Evolutionary conservation across 2,797 vertebrate genomes (phyloP).

Genomic region (Columba guinea): DNA sequence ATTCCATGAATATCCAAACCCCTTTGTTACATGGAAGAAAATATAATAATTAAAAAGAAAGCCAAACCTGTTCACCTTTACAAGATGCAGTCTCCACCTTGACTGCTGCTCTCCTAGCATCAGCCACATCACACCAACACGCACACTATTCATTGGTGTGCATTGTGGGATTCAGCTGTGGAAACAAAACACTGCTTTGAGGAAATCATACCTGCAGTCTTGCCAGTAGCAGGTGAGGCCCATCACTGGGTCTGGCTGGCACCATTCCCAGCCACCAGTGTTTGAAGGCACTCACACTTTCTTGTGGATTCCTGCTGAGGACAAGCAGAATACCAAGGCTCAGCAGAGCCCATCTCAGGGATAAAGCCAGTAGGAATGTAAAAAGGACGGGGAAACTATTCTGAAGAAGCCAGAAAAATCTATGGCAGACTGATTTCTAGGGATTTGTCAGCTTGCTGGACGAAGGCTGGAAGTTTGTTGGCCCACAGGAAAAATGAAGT

Average conservation of each 20-base stretch:
- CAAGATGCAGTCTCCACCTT: background rate
- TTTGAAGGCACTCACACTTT: background rate
- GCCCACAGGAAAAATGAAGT: background rate
- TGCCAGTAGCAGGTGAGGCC: background rate
- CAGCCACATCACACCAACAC: accelerated
- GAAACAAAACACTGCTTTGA: background rate
- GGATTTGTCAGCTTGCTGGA: background rate
- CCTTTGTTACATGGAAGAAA: background rate
- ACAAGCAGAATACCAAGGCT: background rate
- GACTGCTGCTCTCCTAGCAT: background rate
- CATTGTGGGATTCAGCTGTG: background rate
- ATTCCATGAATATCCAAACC: background rate
- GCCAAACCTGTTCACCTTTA: background rate
- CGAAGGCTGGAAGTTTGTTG: background rate
- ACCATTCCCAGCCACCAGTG: background rate
- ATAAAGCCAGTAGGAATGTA: background rate
- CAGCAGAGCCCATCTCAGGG: background rate
- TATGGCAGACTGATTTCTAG: background rate
- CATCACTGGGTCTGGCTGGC: background rate
- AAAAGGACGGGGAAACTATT: background rate
- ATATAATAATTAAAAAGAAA: background rate
- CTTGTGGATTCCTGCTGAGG: background rate
- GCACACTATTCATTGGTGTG: accelerated
- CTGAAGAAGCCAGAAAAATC: background rate
- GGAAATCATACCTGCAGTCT: background rate